phyloP scores from a whole-genome alignment of 2,113 vertebrate species.

The Gobio gobio region DNA sequence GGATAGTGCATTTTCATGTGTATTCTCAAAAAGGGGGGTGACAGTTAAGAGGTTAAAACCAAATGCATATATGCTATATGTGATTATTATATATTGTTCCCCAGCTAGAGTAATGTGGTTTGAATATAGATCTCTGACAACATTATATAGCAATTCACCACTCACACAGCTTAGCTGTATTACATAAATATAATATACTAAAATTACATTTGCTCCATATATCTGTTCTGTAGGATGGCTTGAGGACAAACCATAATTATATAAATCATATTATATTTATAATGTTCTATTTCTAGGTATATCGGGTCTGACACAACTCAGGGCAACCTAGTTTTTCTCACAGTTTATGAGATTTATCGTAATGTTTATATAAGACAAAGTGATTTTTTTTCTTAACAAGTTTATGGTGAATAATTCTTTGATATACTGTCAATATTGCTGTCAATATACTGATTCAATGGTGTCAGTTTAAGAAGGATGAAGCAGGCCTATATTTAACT shows the following conservation, averaged over 20 bases:
- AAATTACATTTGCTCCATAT: neutral
- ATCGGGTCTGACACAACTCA: neutral
- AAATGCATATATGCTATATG: neutral
- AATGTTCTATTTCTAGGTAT: neutral
- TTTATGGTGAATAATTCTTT: neutral
- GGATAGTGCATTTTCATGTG: too few species aligned
- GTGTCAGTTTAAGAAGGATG: neutral
- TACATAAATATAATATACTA: neutral
- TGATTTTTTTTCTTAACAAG: neutral
- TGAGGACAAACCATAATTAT: neutral
- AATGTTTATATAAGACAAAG: neutral
- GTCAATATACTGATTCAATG: neutral
- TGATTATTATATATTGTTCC: too few species aligned
- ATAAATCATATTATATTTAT: slow-evolving; percentile 8
- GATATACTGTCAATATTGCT: neutral
- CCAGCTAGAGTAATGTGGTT: too few species aligned
- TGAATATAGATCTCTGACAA: too few species aligned
- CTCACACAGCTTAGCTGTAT: too few species aligned
- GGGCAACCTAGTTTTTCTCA: neutral
- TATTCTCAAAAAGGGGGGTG: too few species aligned
- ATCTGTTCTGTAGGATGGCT: neutral
- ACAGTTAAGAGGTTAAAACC: too few species aligned
- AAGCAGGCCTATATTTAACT: neutral
- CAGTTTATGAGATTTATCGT: neutral
- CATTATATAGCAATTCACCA: too few species aligned